Evolutionary conservation across 2,797 vertebrate genomes (phyloP).

Genomic region (Danio kyathit): DNA sequence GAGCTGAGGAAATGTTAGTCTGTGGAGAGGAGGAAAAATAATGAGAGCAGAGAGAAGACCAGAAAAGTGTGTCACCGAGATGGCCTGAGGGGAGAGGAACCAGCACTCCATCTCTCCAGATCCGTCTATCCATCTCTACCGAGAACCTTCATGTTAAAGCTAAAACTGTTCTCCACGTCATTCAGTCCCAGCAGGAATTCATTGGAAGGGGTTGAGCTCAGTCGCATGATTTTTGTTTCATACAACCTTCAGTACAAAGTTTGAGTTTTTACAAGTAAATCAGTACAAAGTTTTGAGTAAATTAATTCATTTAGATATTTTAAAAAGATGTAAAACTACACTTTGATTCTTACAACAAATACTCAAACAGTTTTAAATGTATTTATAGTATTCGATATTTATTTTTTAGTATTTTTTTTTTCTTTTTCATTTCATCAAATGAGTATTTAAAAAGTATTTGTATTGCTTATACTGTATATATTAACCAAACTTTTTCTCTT

Average conservation of each 20-base stretch:
- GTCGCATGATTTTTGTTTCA: background rate
- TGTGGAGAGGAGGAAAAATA: slow-evolving; percentile 57
- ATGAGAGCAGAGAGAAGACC: slow-evolving; percentile 54
- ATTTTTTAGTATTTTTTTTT: too few relatives aligned
- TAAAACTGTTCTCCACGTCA: slow-evolving; percentile 2
- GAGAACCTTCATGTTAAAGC: slow-evolving; percentile 17
- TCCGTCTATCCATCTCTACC: slow-evolving; percentile 20
- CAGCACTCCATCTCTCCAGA: slow-evolving; percentile 59
- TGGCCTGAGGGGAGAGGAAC: slow-evolving; percentile 64
- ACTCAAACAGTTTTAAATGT: background rate
- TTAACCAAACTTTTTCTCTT: too few relatives aligned
- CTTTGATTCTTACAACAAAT: too few relatives aligned
- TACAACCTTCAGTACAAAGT: background rate
- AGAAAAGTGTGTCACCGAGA: slow-evolving; percentile 60
- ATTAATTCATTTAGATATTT: background rate
- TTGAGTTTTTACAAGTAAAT: too few relatives aligned
- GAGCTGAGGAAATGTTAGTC: slow-evolving; percentile 50
- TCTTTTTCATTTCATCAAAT: too few relatives aligned
- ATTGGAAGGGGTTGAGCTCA: slow-evolving; percentile 1
- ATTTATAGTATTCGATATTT: background rate
- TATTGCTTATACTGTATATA: too few relatives aligned
- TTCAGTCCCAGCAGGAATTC: slow-evolving; percentile 19
- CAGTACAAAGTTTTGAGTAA: too few relatives aligned
- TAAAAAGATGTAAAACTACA: background rate
- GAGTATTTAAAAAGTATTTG: too few relatives aligned